Percentiles rank a stretch among this genome's conserved stretches.
Conservation (phyloP, 2,797 vertebrate species). For the Lepus townsendii region DNA sequence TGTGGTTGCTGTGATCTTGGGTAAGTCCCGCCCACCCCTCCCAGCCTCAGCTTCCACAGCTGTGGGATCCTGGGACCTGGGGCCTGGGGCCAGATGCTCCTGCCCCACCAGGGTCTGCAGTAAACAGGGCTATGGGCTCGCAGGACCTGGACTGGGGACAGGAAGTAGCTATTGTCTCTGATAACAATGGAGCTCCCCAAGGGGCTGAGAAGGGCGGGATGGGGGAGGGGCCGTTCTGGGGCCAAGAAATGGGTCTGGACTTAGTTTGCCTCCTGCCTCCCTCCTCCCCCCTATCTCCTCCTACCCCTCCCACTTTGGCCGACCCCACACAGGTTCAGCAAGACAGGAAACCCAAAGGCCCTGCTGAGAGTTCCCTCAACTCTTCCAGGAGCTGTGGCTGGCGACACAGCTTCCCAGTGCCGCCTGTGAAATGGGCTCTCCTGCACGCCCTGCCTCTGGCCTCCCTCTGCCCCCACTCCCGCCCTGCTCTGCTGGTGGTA, state of each 20-base stretch:
- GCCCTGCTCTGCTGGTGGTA: background rate
- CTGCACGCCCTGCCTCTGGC: no score
- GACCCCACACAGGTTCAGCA: background rate
- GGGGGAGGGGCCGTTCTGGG: background rate
- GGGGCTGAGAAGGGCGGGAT: background rate
- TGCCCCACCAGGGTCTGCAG: background rate
- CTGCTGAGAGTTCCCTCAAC: slow-evolving; percentile 41
- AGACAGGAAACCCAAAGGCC: background rate
- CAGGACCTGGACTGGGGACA: background rate
- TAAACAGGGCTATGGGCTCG: background rate
- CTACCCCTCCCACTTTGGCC: no score
- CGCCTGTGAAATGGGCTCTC: background rate
- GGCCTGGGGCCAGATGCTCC: background rate
- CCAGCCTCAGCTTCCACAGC: slow-evolving; percentile 15
- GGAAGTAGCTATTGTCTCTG: slow-evolving; percentile 24
- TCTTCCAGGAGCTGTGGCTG: slow-evolving; percentile 22
- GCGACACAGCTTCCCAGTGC: background rate
- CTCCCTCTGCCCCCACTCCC: background rate
- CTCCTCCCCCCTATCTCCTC: no score
- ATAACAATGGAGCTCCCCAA: background rate
- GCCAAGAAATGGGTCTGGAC: background rate
- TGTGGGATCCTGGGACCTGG: background rate
- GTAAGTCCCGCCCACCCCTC: background rate
- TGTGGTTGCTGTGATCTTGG: background rate
- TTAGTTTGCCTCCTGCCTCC: background rate